Evolutionary conservation across 1,140 invertebrate genomes (phyloP).

Genomic region (Atta colombica): DNA sequence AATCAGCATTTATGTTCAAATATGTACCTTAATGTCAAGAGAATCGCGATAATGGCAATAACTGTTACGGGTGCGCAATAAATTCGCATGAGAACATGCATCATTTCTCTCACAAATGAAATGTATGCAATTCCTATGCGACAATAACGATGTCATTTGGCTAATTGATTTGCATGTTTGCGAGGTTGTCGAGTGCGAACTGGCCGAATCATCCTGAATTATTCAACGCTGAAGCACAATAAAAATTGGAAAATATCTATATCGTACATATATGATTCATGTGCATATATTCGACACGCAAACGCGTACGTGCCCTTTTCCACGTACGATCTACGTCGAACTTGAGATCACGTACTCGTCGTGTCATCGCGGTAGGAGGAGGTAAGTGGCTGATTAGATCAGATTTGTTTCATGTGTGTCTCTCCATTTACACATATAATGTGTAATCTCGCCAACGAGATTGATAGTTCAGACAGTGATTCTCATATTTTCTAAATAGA

Average conservation of each 20-base stretch:
- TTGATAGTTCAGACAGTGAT: neutral
- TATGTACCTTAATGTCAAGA: neutral
- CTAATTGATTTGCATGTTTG: constrained; percentile 15
- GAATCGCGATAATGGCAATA: neutral
- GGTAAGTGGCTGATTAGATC: constrained; percentile 20
- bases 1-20: constrained; percentile 11
- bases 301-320: constrained; percentile 6
- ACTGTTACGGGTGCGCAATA: constrained; percentile 15
- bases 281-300: neutral
- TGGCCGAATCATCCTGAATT: neutral
- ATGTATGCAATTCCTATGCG: neutral
- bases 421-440: neutral
- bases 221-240: neutral
- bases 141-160: neutral
- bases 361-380: neutral
- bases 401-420: neutral
- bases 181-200: neutral
- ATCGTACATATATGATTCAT: neutral
- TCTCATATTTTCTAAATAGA: constrained; percentile 1
- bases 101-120: neutral
- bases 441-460: neutral
- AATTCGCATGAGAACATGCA: neutral
- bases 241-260: neutral
- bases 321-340: neutral
- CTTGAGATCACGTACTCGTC: constrained; percentile 1